These are phyloP conservation scores for Cryptoblepharus egeriae DNA, from an alignment of 2,797 vertebrate genomes.

Conservation along the genomic window DNA sequence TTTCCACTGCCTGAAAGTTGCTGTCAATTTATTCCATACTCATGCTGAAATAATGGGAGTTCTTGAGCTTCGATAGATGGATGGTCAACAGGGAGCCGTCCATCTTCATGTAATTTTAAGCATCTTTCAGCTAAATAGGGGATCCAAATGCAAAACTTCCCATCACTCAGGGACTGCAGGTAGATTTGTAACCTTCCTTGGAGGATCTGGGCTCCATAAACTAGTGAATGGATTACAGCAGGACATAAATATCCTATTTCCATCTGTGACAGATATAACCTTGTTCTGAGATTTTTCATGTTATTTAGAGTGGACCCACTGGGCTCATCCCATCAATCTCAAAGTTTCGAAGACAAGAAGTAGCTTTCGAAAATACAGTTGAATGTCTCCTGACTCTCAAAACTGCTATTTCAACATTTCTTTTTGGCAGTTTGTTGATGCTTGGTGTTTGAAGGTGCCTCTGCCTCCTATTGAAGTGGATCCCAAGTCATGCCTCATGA, in stretches of 20 bases:
- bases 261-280: constrained; percentile 50
- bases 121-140: constrained; percentile 41
- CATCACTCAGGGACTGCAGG: background rate
- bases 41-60: constrained; percentile 12
- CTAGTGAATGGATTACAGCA: constrained; percentile 37
- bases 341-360: constrained; percentile 22
- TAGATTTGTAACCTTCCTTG: constrained; percentile 55
- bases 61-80: constrained; percentile 24
- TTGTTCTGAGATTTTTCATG: constrained; percentile 28
- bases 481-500: background rate
- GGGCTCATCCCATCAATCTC: constrained; percentile 28
- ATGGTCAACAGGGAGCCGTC: constrained; percentile 43
- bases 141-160: constrained; percentile 33
- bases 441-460: background rate
- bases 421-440: constrained; percentile 18
- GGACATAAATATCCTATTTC: constrained; percentile 51
- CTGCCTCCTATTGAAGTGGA: background rate
- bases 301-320: constrained; percentile 29
- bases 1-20: constrained; percentile 32
- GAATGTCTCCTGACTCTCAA: background rate
- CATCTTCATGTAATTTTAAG: constrained; percentile 49
- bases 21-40: constrained; percentile 44
- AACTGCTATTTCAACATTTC: background rate
- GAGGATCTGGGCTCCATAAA: constrained; percentile 38
- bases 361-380: constrained; percentile 30